Percentiles rank a stretch among this genome's conserved stretches.
Conservation (phyloP, 1,140 invertebrate genomes). For the Listronotus oregonensis region DNA sequence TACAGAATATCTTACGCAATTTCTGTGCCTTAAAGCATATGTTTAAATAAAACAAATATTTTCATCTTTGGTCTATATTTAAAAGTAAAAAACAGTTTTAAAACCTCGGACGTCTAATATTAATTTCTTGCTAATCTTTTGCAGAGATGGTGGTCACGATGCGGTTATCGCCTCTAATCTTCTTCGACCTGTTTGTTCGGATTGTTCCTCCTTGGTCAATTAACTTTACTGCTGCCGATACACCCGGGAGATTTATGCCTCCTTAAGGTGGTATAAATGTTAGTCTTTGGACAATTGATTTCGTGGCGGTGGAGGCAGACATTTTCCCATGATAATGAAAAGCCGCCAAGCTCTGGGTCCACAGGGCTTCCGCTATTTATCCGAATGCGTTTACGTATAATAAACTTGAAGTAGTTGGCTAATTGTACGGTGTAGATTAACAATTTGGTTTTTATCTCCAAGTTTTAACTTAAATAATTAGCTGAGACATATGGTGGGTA, state of each 20-base stretch:
- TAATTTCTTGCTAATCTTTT: conserved; percentile 40
- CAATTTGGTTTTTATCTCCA: too few relatives aligned
- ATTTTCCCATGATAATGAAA: conserved; percentile 30
- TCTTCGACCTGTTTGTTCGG: conserved; percentile 23
- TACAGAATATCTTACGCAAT: too few relatives aligned
- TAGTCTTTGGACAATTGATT: conserved; percentile 46
- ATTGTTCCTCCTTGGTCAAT: conserved; percentile 43
- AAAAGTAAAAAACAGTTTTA: too few relatives aligned
- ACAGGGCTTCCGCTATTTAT: not conserved
- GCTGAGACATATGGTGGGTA: too few relatives aligned
- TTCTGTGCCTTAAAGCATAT: too few relatives aligned
- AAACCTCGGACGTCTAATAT: conserved; percentile 11
- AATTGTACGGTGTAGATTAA: too few relatives aligned
- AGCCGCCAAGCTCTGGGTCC: not conserved
- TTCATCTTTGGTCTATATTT: too few relatives aligned
- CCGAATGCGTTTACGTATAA: not conserved
- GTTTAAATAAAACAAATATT: too few relatives aligned
- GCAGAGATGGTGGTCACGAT: conserved; percentile 44
- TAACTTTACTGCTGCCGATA: conserved; percentile 45
- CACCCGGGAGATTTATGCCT: conserved; percentile 44
- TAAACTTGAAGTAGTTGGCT: too few relatives aligned
- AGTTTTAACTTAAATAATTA: too few relatives aligned
- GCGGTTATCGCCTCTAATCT: conserved; percentile 29
- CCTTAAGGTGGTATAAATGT: conserved; percentile 47
- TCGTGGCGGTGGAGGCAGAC: conserved; percentile 20